These are phyloP conservation scores for Xylota segnis DNA, from an alignment of 2,888 invertebrate species.

Conservation along the genomic window DNA sequence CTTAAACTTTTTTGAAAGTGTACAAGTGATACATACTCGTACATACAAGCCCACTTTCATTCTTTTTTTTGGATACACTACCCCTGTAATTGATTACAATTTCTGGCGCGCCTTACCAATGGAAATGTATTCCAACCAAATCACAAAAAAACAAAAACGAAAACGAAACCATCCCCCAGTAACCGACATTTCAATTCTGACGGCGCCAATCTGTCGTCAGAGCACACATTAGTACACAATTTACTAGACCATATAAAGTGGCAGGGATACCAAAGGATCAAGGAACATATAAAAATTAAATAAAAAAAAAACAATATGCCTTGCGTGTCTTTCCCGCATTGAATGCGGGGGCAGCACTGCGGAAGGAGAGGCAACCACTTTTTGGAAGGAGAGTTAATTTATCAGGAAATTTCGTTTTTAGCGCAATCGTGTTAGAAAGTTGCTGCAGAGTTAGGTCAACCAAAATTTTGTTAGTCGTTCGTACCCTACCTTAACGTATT, in stretches of 20 bases:
- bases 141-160: slow-evolving; percentile 43
- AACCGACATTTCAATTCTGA: slow-evolving; percentile 55
- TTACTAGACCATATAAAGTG: slow-evolving; percentile 22
- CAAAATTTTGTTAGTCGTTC: slow-evolving; percentile 15
- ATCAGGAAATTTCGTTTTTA: slow-evolving; percentile 43
- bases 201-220: slow-evolving; percentile 70
- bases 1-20: no score
- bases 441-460: slow-evolving; percentile 39
- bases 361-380: neutral
- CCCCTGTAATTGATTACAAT: slow-evolving; percentile 38
- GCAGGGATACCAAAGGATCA: slow-evolving; percentile 37
- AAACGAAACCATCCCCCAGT: slow-evolving; percentile 45
- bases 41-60: neutral
- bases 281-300: slow-evolving; percentile 52
- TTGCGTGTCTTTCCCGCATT: slow-evolving; percentile 46
- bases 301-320: slow-evolving; percentile 25
- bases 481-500: slow-evolving; percentile 64
- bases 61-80: slow-evolving; percentile 8
- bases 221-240: slow-evolving; percentile 33
- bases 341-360: neutral
- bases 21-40: no score
- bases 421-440: slow-evolving; percentile 68
- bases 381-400: slow-evolving; percentile 25
- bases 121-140: slow-evolving; percentile 45
- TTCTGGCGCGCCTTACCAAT: slow-evolving; percentile 25